Evolutionary conservation across 2,797 vertebrate genomes (phyloP).

Genomic region (Peromyscus nudipes): DNA sequence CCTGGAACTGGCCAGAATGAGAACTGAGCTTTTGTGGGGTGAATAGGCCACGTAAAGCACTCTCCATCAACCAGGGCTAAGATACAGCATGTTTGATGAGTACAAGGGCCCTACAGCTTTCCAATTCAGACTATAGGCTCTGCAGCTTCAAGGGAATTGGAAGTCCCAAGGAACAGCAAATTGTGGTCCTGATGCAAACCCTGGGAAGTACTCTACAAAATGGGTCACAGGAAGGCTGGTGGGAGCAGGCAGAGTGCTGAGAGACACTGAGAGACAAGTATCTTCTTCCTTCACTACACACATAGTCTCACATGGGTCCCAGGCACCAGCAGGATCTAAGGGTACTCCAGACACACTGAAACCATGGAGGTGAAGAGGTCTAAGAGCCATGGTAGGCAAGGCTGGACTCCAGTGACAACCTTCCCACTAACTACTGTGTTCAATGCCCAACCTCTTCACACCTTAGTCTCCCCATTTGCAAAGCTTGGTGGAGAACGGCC

Average conservation of each 20-base stretch:
- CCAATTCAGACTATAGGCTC: not conserved
- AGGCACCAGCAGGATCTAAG: not conserved
- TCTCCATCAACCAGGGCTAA: not conserved
- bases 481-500: not conserved
- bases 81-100: not conserved
- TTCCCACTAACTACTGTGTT: not conserved
- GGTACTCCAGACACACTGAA: not conserved
- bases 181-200: rapidly evolving
- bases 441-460: not conserved
- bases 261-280: not conserved
- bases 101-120: not conserved
- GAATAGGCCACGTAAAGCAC: not conserved
- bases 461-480: not conserved
- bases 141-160: not conserved
- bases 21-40: not conserved
- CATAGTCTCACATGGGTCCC: not conserved
- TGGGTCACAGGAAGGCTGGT: not conserved
- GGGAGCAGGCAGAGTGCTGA: not conserved
- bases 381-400: not conserved
- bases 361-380: not conserved
- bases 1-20: not conserved
- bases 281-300: rapidly evolving
- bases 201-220: not conserved
- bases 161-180: not conserved
- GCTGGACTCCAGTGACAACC: not conserved